phyloP scores from a whole-genome alignment of 2,797 vertebrate species.

The Streptopelia turtur region DNA sequence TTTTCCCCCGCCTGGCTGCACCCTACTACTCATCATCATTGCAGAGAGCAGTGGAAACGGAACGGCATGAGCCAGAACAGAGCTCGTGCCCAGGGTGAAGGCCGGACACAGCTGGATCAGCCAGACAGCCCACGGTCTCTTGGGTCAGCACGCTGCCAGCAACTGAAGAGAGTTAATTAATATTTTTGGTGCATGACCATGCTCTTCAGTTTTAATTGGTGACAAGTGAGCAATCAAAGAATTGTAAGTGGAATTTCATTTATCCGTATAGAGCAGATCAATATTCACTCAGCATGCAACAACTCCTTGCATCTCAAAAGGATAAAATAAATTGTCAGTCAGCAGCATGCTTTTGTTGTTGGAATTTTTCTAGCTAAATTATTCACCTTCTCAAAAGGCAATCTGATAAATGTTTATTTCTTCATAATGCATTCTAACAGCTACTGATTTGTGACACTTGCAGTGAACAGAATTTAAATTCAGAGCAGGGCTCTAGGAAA shows the following conservation, averaged over 20 bases:
- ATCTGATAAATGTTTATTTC: conserved; percentile 80
- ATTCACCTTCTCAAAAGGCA: conserved; percentile 76
- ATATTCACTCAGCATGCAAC: conserved; percentile 74
- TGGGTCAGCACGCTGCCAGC: neutral
- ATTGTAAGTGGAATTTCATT: conserved; percentile 74
- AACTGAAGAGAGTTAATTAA: conserved; percentile 29
- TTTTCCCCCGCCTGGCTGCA: accelerated
- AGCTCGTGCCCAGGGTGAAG: neutral
- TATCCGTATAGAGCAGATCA: conserved; percentile 73
- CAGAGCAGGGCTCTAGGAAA: neutral
- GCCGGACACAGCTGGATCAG: neutral
- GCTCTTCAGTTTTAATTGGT: conserved; percentile 70
- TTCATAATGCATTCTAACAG: conserved; percentile 75
- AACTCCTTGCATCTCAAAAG: conserved; percentile 58
- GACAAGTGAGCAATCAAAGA: conserved; percentile 70
- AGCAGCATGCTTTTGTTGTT: conserved; percentile 57
- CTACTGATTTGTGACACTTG: conserved; percentile 64
- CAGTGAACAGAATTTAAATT: conserved; percentile 65
- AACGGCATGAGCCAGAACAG: neutral
- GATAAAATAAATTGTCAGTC: conserved; percentile 76
- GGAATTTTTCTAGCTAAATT: conserved; percentile 65
- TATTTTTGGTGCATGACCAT: conserved; percentile 27
- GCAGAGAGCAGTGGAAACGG: neutral
- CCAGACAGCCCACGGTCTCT: neutral
- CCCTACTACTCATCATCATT: neutral